A percentile compares a stretch with the other conserved stretches of the same genome.
phyloP scores from a whole-genome alignment of 1,140 invertebrate genomes.

The Conopomorpha cramerella region DNA sequence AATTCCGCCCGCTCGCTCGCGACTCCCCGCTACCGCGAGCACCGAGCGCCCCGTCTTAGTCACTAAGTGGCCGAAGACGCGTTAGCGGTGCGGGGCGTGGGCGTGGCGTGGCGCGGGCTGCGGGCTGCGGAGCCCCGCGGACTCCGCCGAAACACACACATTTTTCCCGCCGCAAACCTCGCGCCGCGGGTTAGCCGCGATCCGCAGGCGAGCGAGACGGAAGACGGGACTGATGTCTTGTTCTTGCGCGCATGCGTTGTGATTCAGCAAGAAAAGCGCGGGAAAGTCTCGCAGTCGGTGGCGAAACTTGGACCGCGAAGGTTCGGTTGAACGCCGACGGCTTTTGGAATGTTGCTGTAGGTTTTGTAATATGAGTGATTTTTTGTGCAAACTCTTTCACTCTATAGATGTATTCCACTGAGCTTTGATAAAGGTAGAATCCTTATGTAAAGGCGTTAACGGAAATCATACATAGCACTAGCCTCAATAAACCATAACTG shows the following conservation, averaged over 20 bases:
- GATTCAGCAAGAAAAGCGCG: slow-evolving; percentile 16
- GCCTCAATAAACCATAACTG: too few relatives aligned
- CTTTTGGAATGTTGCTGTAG: too few relatives aligned
- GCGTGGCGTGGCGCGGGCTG: slow-evolving; percentile 26
- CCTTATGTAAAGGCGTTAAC: too few relatives aligned
- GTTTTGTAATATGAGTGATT: too few relatives aligned
- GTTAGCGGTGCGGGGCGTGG: slow-evolving; percentile 39
- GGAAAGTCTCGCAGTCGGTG: slow-evolving; percentile 41
- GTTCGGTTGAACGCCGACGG: too few relatives aligned
- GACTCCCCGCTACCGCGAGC: slow-evolving; percentile 5
- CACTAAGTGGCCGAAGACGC: slow-evolving; percentile 57
- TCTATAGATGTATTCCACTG: too few relatives aligned
- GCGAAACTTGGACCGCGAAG: slow-evolving; percentile 7
- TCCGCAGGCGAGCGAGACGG: slow-evolving; percentile 41
- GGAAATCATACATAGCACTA: too few relatives aligned
- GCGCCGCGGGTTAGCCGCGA: slow-evolving; percentile 55
- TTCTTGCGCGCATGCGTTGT: slow-evolving; percentile 30
- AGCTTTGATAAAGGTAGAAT: too few relatives aligned
- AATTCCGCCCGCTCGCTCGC: too few relatives aligned
- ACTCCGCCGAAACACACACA: slow-evolving; percentile 58
- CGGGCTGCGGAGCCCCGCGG: slow-evolving; percentile 45
- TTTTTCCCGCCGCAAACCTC: slow-evolving; percentile 58
- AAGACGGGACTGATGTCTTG: slow-evolving; percentile 6
- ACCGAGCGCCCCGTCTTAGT: slow-evolving; percentile 47
- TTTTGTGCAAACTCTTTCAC: too few relatives aligned